These are phyloP conservation scores for Ormyrus rosae DNA, from an alignment of 2,888 invertebrate genomes.

Conservation along the genomic window DNA sequence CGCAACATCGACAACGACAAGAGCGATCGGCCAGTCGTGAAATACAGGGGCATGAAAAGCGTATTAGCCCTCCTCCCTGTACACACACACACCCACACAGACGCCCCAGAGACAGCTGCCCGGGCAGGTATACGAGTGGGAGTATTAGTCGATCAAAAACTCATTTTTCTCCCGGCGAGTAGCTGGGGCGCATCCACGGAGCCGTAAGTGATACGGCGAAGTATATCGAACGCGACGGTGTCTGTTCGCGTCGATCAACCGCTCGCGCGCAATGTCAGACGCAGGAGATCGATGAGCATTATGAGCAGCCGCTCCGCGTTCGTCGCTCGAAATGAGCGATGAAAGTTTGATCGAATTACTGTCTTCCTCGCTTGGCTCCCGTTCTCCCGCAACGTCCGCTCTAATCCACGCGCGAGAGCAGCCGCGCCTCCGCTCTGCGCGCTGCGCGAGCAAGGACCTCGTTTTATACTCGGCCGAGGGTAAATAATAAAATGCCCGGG, in stretches of 20 bases:
- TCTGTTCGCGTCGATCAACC: slow-evolving; percentile 51
- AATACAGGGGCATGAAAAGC: slow-evolving; percentile 52
- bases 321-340: slow-evolving; percentile 53
- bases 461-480: too few species aligned
- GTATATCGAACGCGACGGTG: slow-evolving; percentile 55
- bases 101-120: neutral
- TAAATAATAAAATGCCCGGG: slow-evolving; percentile 32
- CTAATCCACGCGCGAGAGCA: slow-evolving; percentile 22
- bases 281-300: slow-evolving; percentile 56
- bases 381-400: neutral
- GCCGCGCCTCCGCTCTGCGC: neutral
- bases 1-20: slow-evolving; percentile 48
- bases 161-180: slow-evolving; percentile 45
- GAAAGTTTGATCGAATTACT: slow-evolving; percentile 57
- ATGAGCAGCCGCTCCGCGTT: slow-evolving; percentile 32
- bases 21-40: slow-evolving; percentile 48
- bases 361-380: slow-evolving; percentile 19
- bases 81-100: neutral
- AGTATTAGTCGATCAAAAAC: slow-evolving; percentile 56
- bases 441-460: neutral
- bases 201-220: slow-evolving; percentile 52
- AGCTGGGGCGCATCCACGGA: slow-evolving; percentile 34
- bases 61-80: slow-evolving; percentile 32
- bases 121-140: neutral
- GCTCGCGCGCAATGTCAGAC: slow-evolving; percentile 34